A percentile compares a stretch with the other conserved stretches of the same genome.
These are phyloP conservation scores for Danio albolineatus DNA, from an alignment of 2,797 vertebrate genomes.

Conservation along the genomic window DNA sequence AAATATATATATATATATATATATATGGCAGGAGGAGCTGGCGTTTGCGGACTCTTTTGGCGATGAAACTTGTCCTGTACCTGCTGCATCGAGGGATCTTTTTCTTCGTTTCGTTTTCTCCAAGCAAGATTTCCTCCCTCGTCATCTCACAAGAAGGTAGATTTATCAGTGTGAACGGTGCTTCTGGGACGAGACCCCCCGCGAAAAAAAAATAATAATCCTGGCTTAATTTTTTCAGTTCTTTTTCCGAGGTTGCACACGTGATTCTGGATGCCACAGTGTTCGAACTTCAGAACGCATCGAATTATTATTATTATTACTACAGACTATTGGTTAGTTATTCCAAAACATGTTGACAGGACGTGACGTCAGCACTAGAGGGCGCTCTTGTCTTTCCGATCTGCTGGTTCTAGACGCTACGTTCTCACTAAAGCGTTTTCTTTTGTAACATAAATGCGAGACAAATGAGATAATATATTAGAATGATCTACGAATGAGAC, in stretches of 20 bases:
- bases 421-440: constrained; percentile 34
- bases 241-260: background rate
- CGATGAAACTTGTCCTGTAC: constrained; percentile 25
- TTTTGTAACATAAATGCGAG: constrained; percentile 76
- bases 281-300: constrained; percentile 1
- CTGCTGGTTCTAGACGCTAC: constrained; percentile 34
- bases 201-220: too few species aligned
- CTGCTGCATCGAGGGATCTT: constrained; percentile 19
- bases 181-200: constrained; percentile 26
- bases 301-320: background rate
- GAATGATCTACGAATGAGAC: constrained; percentile 82
- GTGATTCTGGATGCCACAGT: constrained; percentile 13
- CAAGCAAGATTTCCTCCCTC: background rate
- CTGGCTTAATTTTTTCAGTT: constrained; percentile 33
- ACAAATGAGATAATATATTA: constrained; percentile 83
- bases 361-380: constrained; percentile 53
- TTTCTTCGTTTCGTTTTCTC: too few species aligned
- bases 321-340: constrained; percentile 6
- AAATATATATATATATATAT: background rate
- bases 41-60: constrained; percentile 28
- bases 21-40: constrained; percentile 38
- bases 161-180: constrained; percentile 28
- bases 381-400: constrained; percentile 56
- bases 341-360: constrained; percentile 6
- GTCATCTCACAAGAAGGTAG: constrained; percentile 35